A percentile compares a stretch with the other conserved stretches of the same genome.
phyloP scores from a whole-genome alignment of 2,113 vertebrate genomes.

The Acinonyx jubatus region DNA sequence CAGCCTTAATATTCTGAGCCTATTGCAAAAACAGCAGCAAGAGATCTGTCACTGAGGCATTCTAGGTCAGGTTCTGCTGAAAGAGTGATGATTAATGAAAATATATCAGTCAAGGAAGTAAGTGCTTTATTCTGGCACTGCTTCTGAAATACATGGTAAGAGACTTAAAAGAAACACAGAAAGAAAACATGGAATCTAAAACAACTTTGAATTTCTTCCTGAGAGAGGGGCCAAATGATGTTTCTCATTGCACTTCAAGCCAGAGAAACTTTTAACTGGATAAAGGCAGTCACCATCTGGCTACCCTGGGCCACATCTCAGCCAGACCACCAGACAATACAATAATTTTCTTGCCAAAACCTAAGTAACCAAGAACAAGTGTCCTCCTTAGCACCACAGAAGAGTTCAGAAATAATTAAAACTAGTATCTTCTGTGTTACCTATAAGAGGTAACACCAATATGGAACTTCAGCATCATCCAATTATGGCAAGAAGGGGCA shows the following conservation, averaged over 20 bases:
- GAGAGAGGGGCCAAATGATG: constrained; percentile 24
- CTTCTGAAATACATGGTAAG: not conserved
- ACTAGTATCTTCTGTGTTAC: not conserved
- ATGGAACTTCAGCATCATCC: not conserved
- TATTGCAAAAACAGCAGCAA: constrained; percentile 1
- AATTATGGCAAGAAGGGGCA: not conserved
- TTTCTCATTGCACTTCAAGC: not conserved
- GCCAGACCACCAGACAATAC: constrained; percentile 17
- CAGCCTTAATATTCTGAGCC: not conserved
- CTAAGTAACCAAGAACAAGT: not conserved
- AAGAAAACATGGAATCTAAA: not conserved
- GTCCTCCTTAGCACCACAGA: not conserved
- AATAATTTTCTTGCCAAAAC: constrained; percentile 35
- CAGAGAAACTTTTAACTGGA: not conserved
- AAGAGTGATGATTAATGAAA: not conserved
- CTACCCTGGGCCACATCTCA: not conserved
- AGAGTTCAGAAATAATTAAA: not conserved
- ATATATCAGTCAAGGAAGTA: not conserved
- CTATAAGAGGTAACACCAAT: not conserved
- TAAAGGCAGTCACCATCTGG: not conserved
- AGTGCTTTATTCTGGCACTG: not conserved
- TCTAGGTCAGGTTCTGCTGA: constrained; percentile 5
- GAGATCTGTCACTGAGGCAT: constrained; percentile 1
- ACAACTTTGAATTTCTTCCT: not conserved
- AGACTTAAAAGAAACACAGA: constrained; percentile 29